Base-by-base conservation (phyloP, 2,888 invertebrate species). In the Drosophila neotestacea region DNA sequence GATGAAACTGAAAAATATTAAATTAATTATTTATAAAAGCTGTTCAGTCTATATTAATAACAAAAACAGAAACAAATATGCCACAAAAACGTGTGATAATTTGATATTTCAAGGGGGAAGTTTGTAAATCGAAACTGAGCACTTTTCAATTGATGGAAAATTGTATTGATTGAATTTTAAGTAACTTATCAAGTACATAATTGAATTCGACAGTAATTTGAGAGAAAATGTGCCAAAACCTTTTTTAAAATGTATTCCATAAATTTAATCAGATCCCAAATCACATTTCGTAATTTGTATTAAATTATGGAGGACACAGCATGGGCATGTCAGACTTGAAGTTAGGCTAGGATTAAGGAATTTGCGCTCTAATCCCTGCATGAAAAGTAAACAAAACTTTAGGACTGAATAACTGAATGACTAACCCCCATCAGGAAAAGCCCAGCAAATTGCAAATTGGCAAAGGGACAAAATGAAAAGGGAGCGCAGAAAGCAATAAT, bases 261-360 rank as follows among this genome's bases (percentile, higher is more conserved):
- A 48, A 46, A 64, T 60, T 50, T 30, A 48, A 63, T 59, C 38
- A 70, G 13, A 36, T 22, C 39, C 16, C 13, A 42, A 65, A 47
- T 30, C 42, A n/a, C n/a, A 44, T 55, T 54, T 42, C 5, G 42
- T 39, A 52, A 65, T 55, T 62, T 62, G 61, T 55, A 28, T 44
- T 61, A 38, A 52, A 56, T 69, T 46, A 44, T 61, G 44, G 1
- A 22, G 28, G 22, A 51, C 39, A 9, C 46, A 48, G 58, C 71
- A 64, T 58, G 72, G 60, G 56, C 69, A 66, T 73, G 78, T 39
- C 55, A 34, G 13, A 50, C 39, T 51, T 22, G 6, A 41, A 58
- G 62, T 50, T 68, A 0, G 62, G 0, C n/a, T 41, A 61, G 71
- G 87, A 87, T 87, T 85, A 85, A 79, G 87, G 87, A 83, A 83